phyloP scores from a whole-genome alignment of 2,888 invertebrate genomes.

The Hecatera dysodea region DNA sequence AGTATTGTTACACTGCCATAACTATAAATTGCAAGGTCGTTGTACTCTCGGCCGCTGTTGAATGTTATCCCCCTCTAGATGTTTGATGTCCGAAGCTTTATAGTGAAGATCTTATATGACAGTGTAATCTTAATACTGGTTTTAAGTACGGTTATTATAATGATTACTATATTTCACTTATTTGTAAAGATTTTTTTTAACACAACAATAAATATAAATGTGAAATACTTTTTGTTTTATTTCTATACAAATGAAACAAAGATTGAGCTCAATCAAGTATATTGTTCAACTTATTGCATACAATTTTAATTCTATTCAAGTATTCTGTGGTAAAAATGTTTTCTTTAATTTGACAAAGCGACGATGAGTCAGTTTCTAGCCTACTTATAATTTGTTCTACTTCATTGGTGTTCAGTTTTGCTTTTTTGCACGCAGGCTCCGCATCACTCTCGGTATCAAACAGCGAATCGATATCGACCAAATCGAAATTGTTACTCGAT shows the following conservation, averaged over 20 bases:
- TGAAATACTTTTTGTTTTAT: constrained; percentile 86
- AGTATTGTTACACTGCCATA: constrained; percentile 76
- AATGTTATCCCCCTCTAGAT: constrained; percentile 59
- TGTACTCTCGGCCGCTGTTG: constrained; percentile 36
- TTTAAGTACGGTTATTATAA: constrained; percentile 86
- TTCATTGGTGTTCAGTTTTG: constrained; percentile 74
- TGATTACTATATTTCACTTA: constrained; percentile 89
- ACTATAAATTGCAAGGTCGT: constrained; percentile 47
- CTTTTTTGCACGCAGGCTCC: constrained; percentile 80
- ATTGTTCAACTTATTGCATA: constrained; percentile 78
- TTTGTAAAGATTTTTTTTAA: constrained; percentile 90
- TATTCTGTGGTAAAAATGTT: constrained; percentile 72
- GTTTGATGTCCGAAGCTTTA: constrained; percentile 64
- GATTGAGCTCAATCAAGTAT: constrained; percentile 71
- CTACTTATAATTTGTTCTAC: constrained; percentile 73
- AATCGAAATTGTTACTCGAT: constrained; percentile 78
- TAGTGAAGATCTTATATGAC: constrained; percentile 68
- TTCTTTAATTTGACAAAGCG: constrained; percentile 74
- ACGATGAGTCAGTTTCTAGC: constrained; percentile 75
- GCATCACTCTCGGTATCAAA: constrained; percentile 74
- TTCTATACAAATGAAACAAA: constrained; percentile 59
- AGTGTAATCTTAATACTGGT: constrained; percentile 77
- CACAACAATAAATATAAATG: constrained; percentile 91
- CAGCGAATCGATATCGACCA: constrained; percentile 79
- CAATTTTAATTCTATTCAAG: constrained; percentile 73